phyloP scores from a whole-genome alignment of 2,113 vertebrate genomes.

The Limnothrissa miodon region DNA sequence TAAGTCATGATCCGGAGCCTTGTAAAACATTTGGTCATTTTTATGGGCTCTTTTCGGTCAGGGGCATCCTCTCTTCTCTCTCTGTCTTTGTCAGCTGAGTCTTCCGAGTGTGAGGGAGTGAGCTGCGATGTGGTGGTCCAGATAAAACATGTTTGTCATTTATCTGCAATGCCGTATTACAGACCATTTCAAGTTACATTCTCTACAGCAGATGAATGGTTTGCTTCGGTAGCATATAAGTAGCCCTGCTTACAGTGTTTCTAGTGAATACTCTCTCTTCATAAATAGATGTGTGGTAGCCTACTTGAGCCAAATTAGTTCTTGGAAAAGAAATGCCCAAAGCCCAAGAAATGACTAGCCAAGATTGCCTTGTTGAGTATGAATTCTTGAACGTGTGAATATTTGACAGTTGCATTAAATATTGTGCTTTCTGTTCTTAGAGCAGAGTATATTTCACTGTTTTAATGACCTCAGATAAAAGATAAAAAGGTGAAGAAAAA shows the following conservation, averaged over 20 bases:
- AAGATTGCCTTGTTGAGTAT: too few relatives aligned
- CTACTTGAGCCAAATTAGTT: background rate
- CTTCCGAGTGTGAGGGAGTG: background rate
- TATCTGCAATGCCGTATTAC: background rate
- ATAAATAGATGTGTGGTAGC: background rate
- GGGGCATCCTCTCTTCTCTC: background rate
- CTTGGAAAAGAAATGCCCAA: background rate
- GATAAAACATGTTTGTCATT: background rate
- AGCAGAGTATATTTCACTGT: too few relatives aligned
- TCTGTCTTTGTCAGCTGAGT: background rate
- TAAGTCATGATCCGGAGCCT: background rate
- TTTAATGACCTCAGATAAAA: too few relatives aligned
- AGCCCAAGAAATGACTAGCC: background rate
- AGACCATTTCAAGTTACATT: background rate
- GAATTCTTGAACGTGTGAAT: too few relatives aligned
- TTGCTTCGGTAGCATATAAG: background rate
- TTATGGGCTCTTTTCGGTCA: background rate
- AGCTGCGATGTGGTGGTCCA: background rate
- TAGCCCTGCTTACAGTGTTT: background rate
- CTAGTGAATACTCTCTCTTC: background rate
- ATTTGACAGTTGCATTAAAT: too few relatives aligned
- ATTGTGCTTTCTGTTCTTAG: too few relatives aligned
- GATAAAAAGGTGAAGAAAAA: too few relatives aligned
- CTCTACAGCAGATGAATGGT: background rate
- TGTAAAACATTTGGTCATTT: slow-evolving; percentile 21